These are phyloP conservation scores for Diorhabda carinulata DNA, from an alignment of 1,140 invertebrate species.

Conservation along the genomic window DNA sequence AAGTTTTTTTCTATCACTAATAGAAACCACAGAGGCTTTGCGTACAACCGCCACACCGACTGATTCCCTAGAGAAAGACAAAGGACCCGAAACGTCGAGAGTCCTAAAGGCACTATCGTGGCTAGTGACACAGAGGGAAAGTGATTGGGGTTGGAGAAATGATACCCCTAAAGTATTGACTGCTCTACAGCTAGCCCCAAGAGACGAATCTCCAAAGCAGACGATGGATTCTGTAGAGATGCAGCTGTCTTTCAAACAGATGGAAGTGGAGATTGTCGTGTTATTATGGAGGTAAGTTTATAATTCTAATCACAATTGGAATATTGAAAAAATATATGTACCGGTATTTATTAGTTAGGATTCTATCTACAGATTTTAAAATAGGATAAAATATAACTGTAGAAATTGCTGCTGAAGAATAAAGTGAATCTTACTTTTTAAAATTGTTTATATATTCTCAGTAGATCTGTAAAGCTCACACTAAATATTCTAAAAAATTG, in stretches of 20 bases:
- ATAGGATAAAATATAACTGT: too few species aligned
- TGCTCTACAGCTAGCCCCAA: constrained; percentile 52
- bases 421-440: too few species aligned
- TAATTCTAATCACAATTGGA: not conserved
- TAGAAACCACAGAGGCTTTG: constrained; percentile 4
- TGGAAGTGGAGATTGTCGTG: constrained; percentile 78
- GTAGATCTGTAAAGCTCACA: too few species aligned
- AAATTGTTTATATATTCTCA: too few species aligned
- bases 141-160: constrained; percentile 71
- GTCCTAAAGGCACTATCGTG: constrained; percentile 63
- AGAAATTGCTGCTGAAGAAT: too few species aligned
- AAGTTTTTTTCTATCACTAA: not conserved
- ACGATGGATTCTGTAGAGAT: constrained; percentile 60
- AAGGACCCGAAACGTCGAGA: constrained; percentile 39
- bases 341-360: too few species aligned
- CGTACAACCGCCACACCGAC: not conserved
- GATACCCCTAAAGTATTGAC: constrained; percentile 70
- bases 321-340: too few species aligned
- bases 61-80: not conserved
- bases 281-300: constrained; percentile 66
- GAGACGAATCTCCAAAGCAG: constrained; percentile 48
- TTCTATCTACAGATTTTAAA: too few species aligned
- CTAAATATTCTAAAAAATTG: too few species aligned
- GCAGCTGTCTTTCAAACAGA: constrained; percentile 73
- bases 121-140: constrained; percentile 63